Percentiles rank a stretch among this genome's conserved stretches.
Conservation (phyloP, 1,140 invertebrate genomes). For the Pogonomyrmex barbatus region DNA sequence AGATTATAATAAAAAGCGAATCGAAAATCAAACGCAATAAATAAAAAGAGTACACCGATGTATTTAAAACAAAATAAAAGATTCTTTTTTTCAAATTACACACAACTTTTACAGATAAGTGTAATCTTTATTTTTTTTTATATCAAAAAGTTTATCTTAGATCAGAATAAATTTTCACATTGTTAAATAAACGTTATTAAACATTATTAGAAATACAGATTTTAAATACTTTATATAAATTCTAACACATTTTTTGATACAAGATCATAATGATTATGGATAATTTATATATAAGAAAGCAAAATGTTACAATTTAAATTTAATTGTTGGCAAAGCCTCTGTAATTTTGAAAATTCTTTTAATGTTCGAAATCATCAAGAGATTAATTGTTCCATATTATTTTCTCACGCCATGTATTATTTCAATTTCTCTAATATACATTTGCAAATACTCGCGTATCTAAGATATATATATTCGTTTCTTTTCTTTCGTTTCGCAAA, state of each 20-base stretch:
- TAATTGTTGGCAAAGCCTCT: not conserved
- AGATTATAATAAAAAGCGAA: not conserved
- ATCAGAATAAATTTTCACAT: not conserved
- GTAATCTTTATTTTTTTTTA: not conserved
- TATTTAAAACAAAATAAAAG: not conserved
- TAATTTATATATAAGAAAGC: not conserved
- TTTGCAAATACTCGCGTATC: not conserved
- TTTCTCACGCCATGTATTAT: no score
- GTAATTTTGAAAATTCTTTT: not conserved
- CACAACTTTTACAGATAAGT: not conserved
- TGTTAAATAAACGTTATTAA: not conserved
- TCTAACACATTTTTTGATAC: not conserved
- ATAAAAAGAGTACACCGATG: not conserved
- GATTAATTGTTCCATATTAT: not conserved
- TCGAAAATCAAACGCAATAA: constrained; percentile 5
- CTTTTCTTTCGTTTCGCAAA: not conserved
- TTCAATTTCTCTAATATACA: not conserved
- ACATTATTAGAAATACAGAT: not conserved
- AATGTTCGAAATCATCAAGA: not conserved
- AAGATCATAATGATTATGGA: not conserved
- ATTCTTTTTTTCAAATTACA: not conserved
- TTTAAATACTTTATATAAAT: not conserved
- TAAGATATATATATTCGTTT: not conserved
- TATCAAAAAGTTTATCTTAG: not conserved
- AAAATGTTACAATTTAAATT: not conserved